Conservation (phyloP, 2,888 invertebrate species). For the Alloplasta piceator region DNA sequence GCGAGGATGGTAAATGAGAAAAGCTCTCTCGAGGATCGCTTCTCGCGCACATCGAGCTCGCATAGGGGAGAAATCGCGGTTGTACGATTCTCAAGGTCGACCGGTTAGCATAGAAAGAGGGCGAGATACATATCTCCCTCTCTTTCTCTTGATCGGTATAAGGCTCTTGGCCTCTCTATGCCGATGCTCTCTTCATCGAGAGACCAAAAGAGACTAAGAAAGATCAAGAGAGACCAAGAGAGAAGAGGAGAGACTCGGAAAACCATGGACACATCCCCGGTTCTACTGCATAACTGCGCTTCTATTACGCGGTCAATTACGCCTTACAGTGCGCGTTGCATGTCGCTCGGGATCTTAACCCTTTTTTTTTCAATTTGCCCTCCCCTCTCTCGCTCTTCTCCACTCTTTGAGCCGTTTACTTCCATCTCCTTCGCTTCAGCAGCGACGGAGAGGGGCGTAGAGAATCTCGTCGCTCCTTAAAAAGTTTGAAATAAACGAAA, state of each 20-base stretch:
- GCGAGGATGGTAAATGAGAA: background rate
- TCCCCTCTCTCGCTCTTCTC: background rate
- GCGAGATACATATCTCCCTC: conserved; percentile 23
- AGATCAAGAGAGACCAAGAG: conserved; percentile 1
- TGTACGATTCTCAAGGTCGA: conserved; percentile 81
- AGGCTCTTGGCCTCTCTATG: background rate
- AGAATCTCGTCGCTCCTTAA: conserved; percentile 58
- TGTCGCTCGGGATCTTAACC: conserved; percentile 52
- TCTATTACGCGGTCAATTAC: conserved; percentile 81
- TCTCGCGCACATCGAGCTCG: too few species aligned
- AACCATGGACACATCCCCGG: conserved; percentile 62
- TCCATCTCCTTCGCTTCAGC: conserved; percentile 36
- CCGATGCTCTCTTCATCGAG: background rate
- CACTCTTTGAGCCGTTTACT: conserved; percentile 18
- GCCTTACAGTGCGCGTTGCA: conserved; percentile 74
- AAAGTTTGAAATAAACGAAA: conserved; percentile 62
- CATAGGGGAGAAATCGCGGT: conserved; percentile 71
- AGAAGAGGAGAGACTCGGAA: conserved; percentile 5
- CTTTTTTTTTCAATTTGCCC: conserved; percentile 15
- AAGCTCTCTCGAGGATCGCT: background rate
- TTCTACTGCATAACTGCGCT: conserved; percentile 78
- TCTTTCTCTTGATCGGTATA: too few species aligned
- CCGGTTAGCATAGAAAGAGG: conserved; percentile 69
- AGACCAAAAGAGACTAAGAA: background rate
- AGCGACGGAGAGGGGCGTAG: conserved; percentile 1